phyloP scores from a whole-genome alignment of 2,113 vertebrate genomes.

The Numenius arquata region DNA sequence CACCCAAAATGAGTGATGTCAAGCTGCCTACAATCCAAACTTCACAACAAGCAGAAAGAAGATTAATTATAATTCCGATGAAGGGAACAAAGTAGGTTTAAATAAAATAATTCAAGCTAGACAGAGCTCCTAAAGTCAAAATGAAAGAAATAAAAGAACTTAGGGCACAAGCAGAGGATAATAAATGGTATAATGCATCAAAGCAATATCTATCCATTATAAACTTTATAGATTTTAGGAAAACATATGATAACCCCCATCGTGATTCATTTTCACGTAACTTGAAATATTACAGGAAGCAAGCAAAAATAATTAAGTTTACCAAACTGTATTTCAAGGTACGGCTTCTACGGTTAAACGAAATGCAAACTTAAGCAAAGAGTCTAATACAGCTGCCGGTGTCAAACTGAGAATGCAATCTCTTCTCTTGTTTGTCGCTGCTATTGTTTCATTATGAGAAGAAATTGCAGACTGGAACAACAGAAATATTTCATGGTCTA shows the following conservation, averaged over 20 bases:
- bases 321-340: constrained; percentile 41
- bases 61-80: background rate
- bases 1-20: background rate
- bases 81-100: background rate
- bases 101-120: background rate
- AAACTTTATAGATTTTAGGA: background rate
- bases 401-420: constrained; percentile 52
- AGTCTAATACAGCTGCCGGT: background rate
- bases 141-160: background rate
- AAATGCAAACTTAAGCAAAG: constrained; percentile 38
- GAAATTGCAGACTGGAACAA: background rate
- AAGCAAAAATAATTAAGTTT: constrained; percentile 38
- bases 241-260: constrained; percentile 1
- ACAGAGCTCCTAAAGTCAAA: background rate
- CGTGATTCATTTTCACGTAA: constrained; percentile 2
- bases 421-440: constrained; percentile 5
- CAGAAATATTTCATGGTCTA: constrained; percentile 16
- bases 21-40: background rate
- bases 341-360: background rate
- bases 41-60: background rate
- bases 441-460: constrained; percentile 5
- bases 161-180: background rate
- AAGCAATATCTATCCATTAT: background rate
- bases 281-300: constrained; percentile 20
- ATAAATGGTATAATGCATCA: background rate